phyloP scores from a whole-genome alignment of 2,113 vertebrate genomes.

The Cyanoderma ruficeps region DNA sequence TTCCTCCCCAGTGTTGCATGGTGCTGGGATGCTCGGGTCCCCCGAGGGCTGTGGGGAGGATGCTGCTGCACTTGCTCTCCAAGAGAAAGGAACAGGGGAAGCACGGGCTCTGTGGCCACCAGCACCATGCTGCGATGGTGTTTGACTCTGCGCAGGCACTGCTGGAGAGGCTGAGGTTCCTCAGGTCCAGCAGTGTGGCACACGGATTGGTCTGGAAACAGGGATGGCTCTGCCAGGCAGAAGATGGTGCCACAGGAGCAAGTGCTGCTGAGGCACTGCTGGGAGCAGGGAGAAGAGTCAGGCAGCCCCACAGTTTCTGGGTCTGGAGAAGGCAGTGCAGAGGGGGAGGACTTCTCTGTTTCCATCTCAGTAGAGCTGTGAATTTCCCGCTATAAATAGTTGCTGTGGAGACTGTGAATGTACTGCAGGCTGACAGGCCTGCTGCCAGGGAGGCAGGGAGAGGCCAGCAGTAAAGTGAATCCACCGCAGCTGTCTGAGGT shows the following conservation, averaged over 20 bases:
- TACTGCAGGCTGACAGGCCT: slow-evolving; percentile 3
- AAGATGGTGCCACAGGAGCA: not conserved
- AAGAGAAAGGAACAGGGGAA: fast-evolving
- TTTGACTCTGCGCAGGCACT: fast-evolving
- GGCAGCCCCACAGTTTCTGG: not conserved
- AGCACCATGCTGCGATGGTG: fast-evolving
- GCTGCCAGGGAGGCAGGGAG: slow-evolving; percentile 38
- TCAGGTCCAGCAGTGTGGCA: fast-evolving
- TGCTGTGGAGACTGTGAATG: slow-evolving; percentile 30
- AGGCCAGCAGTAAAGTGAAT: slow-evolving; percentile 46
- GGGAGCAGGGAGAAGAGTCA: not conserved
- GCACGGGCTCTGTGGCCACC: not conserved
- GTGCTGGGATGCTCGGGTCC: not conserved
- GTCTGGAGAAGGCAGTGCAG: not conserved
- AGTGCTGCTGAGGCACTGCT: not conserved
- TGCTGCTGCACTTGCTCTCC: not conserved
- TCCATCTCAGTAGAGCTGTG: slow-evolving; percentile 31
- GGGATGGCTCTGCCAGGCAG: not conserved
- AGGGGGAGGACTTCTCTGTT: slow-evolving; percentile 13
- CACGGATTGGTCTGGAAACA: fast-evolving
- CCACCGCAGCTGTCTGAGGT: slow-evolving; percentile 49
- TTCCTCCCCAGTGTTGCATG: not conserved
- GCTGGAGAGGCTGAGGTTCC: not conserved
- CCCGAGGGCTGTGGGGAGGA: not conserved
- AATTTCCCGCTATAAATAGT: slow-evolving; percentile 65